Conservation (phyloP, 2,113 vertebrate species). For the Cyprinodon tularosa region DNA sequence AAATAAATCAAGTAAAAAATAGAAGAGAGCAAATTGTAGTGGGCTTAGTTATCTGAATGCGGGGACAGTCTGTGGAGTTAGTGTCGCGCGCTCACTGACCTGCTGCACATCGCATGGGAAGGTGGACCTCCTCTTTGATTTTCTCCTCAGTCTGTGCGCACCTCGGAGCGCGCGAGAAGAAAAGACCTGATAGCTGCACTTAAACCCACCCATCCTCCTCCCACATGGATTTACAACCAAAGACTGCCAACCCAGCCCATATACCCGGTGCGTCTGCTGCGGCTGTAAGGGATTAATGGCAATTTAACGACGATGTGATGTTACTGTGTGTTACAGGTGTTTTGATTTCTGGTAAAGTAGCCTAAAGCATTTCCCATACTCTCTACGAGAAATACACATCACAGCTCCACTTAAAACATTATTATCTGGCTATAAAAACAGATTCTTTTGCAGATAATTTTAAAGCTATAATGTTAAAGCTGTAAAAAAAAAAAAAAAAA, state of each 20-base stretch:
- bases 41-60: constrained; percentile 26
- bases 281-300: not conserved
- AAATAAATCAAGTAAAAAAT: constrained; percentile 9
- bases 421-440: not conserved
- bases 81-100: constrained; percentile 47
- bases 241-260: constrained; percentile 52
- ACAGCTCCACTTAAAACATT: not conserved
- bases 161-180: constrained; percentile 57
- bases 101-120: constrained; percentile 55
- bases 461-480: not conserved
- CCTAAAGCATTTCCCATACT: not conserved
- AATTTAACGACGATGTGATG: constrained; percentile 8
- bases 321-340: not conserved
- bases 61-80: constrained; percentile 16
- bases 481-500: not conserved
- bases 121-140: constrained; percentile 48
- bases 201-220: constrained; percentile 72
- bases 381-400: not conserved
- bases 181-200: constrained; percentile 52
- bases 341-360: not conserved
- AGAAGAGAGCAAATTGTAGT: constrained; percentile 4
- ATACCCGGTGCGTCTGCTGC: constrained; percentile 24
- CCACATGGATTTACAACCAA: constrained; percentile 63
- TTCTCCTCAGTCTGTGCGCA: constrained; percentile 53
- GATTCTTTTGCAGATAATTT: not conserved